These are phyloP conservation scores for Anoplophora glabripennis DNA, from an alignment of 1,140 invertebrate genomes.

Conservation along the genomic window DNA sequence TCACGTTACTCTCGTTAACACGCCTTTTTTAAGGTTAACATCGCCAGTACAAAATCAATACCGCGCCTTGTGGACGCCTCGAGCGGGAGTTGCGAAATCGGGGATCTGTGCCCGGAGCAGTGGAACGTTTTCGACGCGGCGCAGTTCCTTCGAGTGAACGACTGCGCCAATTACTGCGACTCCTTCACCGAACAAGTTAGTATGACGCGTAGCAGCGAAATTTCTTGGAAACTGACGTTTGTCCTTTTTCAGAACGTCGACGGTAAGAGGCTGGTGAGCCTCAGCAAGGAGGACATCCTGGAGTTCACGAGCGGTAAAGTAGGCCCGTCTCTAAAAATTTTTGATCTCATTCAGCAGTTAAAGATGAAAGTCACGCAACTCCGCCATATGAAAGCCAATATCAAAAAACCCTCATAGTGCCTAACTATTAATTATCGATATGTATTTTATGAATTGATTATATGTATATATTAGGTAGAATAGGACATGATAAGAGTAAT, in stretches of 20 bases:
- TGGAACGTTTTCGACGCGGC: slow-evolving; percentile 85
- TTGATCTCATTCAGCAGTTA: slow-evolving; percentile 83
- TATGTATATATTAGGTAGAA: slow-evolving; percentile 7
- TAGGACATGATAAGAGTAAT: background rate
- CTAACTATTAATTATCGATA: slow-evolving; percentile 20
- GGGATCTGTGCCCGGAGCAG: slow-evolving; percentile 63
- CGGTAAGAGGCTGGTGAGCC: slow-evolving; percentile 72
- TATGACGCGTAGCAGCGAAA: background rate
- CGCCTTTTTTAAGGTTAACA: slow-evolving; percentile 41
- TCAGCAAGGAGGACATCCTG: slow-evolving; percentile 88
- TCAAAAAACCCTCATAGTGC: slow-evolving; percentile 51
- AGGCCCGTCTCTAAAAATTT: slow-evolving; percentile 90
- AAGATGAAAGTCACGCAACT: slow-evolving; percentile 77
- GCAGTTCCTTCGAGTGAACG: slow-evolving; percentile 83
- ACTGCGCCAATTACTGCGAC: slow-evolving; percentile 84
- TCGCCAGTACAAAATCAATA: slow-evolving; percentile 60
- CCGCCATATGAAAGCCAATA: slow-evolving; percentile 54
- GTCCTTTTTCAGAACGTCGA: slow-evolving; percentile 65
- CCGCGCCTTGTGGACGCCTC: slow-evolving; percentile 63
- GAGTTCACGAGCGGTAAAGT: slow-evolving; percentile 89
- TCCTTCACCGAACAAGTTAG: slow-evolving; percentile 73
- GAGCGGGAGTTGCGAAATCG: slow-evolving; percentile 47
- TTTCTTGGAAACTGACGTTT: background rate
- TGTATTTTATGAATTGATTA: slow-evolving; percentile 1
- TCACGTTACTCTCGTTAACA: too few relatives aligned